phyloP scores from a whole-genome alignment of 2,113 vertebrate genomes.

The Mionectes macconnelli region DNA sequence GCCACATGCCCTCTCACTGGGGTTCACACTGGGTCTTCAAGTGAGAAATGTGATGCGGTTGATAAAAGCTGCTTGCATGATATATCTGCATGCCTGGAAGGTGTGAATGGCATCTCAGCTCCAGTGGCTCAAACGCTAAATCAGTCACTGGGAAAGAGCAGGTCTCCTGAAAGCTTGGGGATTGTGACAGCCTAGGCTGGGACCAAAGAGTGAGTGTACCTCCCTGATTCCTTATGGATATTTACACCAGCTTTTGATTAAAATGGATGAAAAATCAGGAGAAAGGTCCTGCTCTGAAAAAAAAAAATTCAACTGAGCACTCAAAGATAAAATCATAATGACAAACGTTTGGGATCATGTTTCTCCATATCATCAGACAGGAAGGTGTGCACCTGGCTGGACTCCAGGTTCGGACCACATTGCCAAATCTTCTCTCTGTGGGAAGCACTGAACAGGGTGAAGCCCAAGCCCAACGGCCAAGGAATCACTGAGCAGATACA shows the following conservation, averaged over 20 bases:
- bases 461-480: not conserved
- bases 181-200: not conserved
- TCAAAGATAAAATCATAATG: not conserved
- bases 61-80: not conserved
- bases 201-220: not conserved
- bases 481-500: not conserved
- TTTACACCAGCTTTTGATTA: not conserved
- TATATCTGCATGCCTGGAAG: accelerated
- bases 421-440: accelerated
- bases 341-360: too few species aligned
- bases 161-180: not conserved
- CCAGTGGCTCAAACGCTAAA: not conserved
- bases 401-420: not conserved
- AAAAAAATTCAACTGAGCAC: not conserved
- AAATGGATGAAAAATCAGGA: not conserved
- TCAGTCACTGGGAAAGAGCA: not conserved
- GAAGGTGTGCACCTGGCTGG: not conserved
- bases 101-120: not conserved
- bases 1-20: not conserved
- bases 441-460: not conserved
- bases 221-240: not conserved
- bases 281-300: not conserved
- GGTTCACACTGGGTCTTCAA: not conserved
- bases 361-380: not conserved
- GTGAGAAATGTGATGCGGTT: not conserved